These are phyloP conservation scores for Eupithecia vulgata DNA, from an alignment of 2,888 invertebrate species.

Conservation along the genomic window DNA sequence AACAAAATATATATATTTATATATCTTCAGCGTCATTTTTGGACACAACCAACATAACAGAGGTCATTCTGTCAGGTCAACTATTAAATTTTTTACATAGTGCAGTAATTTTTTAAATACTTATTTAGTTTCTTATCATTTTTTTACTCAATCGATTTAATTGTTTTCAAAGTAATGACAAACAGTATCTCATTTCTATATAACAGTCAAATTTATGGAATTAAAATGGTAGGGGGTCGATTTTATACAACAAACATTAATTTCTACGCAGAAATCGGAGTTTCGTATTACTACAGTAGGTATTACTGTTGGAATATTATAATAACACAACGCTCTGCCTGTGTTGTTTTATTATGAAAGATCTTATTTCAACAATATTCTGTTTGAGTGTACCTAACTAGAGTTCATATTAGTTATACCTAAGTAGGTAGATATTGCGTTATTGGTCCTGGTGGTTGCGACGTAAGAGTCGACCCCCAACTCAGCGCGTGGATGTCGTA, in stretches of 20 bases:
- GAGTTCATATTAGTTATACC: not conserved
- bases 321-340: slow-evolving; percentile 37
- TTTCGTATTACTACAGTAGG: slow-evolving; percentile 45
- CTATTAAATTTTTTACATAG: no score
- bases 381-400: not conserved
- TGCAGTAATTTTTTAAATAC: not conserved
- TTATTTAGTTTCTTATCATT: no score
- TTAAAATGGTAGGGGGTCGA: slow-evolving; percentile 17
- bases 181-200: not conserved
- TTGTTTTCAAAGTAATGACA: not conserved
- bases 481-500: no score
- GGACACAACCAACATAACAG: no score
- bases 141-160: not conserved
- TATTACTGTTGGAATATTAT: slow-evolving; percentile 44
- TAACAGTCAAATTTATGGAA: not conserved
- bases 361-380: slow-evolving; percentile 13
- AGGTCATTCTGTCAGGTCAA: no score
- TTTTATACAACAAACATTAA: slow-evolving; percentile 31
- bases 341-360: slow-evolving; percentile 19
- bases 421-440: not conserved
- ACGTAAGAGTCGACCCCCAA: not conserved
- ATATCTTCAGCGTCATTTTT: no score
- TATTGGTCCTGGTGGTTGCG: not conserved
- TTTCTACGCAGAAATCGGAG: slow-evolving; percentile 39
- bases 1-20: no score